Conservation (phyloP, 2,888 invertebrate genomes). For the Tachina lurida region DNA sequence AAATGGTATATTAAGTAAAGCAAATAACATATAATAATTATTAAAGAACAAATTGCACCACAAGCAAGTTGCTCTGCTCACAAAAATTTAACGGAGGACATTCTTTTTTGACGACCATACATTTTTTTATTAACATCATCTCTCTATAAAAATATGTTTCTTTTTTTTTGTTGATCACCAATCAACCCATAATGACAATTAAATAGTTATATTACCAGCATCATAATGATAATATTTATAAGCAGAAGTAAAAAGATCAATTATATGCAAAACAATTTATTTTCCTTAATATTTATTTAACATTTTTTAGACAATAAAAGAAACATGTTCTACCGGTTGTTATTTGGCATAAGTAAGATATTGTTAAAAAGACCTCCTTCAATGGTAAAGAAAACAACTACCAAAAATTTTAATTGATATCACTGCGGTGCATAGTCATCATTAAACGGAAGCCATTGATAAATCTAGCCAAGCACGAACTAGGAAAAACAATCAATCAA, state of each 20-base stretch:
- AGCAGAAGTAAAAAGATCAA: not conserved
- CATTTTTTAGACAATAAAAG: conserved; percentile 9
- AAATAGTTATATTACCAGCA: not conserved
- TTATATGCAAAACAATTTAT: conserved; percentile 9
- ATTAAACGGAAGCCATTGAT: conserved; percentile 60
- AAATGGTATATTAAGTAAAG: too few species aligned
- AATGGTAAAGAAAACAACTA: not conserved
- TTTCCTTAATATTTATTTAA: not conserved
- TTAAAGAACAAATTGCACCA: too few species aligned
- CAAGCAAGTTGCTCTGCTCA: not conserved
- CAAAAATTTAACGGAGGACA: conserved; percentile 23
- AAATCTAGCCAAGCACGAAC: conserved; percentile 22
- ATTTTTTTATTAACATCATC: not conserved
- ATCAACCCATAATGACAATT: conserved; percentile 12
- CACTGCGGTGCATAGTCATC: not conserved
- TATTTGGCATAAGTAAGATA: not conserved
- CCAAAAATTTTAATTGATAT: conserved; percentile 19
- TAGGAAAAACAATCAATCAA: conserved; percentile 52
- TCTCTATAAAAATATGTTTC: not conserved
- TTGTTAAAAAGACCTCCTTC: not conserved
- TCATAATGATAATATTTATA: conserved; percentile 3
- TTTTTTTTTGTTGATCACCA: not conserved
- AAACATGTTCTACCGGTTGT: conserved; percentile 45
- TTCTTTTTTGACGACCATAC: conserved; percentile 35
- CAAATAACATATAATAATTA: too few species aligned